Conservation (phyloP, 2,113 vertebrate species). For the Phocoena sinus region DNA sequence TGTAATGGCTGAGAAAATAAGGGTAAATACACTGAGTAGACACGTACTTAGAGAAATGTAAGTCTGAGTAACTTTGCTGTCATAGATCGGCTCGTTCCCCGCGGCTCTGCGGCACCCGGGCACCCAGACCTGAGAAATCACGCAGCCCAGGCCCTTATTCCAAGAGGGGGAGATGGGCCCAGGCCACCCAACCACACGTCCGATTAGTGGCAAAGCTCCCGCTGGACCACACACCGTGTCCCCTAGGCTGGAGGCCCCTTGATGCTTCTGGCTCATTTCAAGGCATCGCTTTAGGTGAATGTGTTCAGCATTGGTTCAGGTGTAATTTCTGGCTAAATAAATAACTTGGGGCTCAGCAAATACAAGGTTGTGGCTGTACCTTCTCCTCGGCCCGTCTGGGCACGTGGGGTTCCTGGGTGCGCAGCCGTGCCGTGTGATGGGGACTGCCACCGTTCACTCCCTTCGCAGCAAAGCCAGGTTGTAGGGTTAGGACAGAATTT, state of each 20-base stretch:
- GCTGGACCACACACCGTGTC: not conserved
- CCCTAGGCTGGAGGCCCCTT: not conserved
- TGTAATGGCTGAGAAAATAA: not conserved
- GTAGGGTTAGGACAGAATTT: not conserved
- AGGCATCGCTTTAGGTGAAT: not conserved
- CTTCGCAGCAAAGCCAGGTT: too few relatives aligned
- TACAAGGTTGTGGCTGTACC: not conserved
- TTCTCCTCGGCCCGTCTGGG: not conserved
- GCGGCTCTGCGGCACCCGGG: too few relatives aligned
- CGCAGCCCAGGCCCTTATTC: too few relatives aligned
- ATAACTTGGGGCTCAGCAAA: not conserved
- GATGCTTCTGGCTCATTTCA: not conserved
- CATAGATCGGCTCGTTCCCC: too few relatives aligned
- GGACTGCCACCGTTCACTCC: not conserved
- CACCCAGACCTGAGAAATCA: too few relatives aligned
- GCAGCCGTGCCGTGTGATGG: not conserved
- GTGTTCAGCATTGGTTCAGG: not conserved
- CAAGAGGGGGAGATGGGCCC: not conserved
- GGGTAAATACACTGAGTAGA: not conserved
- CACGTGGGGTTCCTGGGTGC: not conserved
- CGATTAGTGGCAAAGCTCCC: not conserved
- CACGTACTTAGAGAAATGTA: not conserved
- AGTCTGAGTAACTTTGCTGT: too few relatives aligned
- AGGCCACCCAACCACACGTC: not conserved
- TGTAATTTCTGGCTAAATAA: not conserved